Conservation (phyloP, 2,797 vertebrate species). For the Eospalax fontanierii region DNA sequence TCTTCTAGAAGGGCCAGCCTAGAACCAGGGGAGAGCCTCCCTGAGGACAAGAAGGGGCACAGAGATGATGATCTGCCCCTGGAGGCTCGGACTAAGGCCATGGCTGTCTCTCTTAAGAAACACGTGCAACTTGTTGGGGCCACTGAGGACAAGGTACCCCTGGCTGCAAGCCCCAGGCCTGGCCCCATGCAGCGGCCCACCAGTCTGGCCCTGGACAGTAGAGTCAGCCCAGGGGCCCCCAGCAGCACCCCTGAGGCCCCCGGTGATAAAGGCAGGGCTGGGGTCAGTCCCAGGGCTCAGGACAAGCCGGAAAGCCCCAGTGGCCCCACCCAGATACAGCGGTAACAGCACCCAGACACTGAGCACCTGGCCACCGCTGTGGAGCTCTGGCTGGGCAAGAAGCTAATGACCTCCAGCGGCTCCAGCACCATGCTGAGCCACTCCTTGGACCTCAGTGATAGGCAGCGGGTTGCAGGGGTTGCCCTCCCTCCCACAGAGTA, state of each 20-base stretch:
- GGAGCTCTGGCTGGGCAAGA: constrained; percentile 93
- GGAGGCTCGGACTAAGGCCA: no score
- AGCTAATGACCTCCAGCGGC: constrained; percentile 83
- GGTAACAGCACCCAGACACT: constrained; percentile 89
- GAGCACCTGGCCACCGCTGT: constrained; percentile 92
- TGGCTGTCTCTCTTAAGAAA: accelerated
- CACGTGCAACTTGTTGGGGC: background rate
- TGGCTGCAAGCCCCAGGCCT: constrained; percentile 86
- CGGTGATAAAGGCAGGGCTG: constrained; percentile 53
- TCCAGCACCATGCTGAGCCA: constrained; percentile 87
- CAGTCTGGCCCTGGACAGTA: constrained; percentile 90
- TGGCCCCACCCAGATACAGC: constrained; percentile 89
- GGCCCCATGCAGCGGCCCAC: constrained; percentile 89
- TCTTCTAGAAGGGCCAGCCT: background rate
- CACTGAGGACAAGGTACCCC: constrained; percentile 80
- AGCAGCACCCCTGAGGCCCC: constrained; percentile 77
- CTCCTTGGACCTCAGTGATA: constrained; percentile 86
- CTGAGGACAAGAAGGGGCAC: constrained; percentile 26
- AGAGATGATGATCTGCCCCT: constrained; percentile 27
- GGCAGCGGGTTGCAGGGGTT: background rate
- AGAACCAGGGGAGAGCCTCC: constrained; percentile 1
- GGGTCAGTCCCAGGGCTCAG: constrained; percentile 7
- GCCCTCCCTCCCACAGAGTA: constrained; percentile 85
- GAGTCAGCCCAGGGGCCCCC: background rate
- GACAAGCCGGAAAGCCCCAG: constrained; percentile 85